A percentile compares a stretch with the other conserved stretches of the same genome.
Evolutionary conservation across 2,888 invertebrate genomes (phyloP).

Genomic region (Camptogramma bilineatum): DNA sequence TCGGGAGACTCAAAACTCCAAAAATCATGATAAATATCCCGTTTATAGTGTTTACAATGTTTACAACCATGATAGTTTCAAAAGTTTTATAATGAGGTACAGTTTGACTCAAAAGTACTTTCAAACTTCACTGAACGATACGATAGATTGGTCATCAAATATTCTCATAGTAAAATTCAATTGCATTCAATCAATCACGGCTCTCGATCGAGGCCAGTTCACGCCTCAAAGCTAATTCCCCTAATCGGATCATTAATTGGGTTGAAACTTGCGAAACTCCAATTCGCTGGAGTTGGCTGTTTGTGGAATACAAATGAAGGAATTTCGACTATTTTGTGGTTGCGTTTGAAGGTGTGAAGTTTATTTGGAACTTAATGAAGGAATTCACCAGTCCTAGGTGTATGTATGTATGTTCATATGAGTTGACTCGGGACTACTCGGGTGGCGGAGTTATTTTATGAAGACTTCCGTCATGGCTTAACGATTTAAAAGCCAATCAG

Average conservation of each 20-base stretch:
- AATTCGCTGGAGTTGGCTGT: conserved; percentile 57
- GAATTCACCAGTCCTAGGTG: neutral
- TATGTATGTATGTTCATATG: too few species aligned
- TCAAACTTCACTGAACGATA: neutral
- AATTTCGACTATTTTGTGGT: conserved; percentile 17
- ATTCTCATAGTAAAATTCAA: neutral
- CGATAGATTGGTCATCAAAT: conserved; percentile 5
- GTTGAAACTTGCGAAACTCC: conserved; percentile 73
- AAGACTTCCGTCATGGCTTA: too few species aligned
- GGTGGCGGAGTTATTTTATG: too few species aligned
- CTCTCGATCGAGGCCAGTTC: conserved; percentile 51
- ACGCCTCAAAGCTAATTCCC: conserved; percentile 76
- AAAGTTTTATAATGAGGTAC: too few species aligned
- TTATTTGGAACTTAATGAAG: conserved; percentile 5
- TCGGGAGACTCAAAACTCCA: too few species aligned
- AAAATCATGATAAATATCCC: too few species aligned
- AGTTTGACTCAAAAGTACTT: too few species aligned
- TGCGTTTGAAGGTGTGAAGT: conserved; percentile 18
- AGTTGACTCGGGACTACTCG: too few species aligned
- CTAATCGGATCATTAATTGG: conserved; percentile 81
- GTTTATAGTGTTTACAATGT: too few species aligned
- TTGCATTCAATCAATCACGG: conserved; percentile 26
- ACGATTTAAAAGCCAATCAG: too few species aligned
- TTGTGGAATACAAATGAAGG: conserved; percentile 33
- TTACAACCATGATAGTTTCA: too few species aligned